Conservation (phyloP, 2,797 vertebrate genomes). For the Forpus xanthops region DNA sequence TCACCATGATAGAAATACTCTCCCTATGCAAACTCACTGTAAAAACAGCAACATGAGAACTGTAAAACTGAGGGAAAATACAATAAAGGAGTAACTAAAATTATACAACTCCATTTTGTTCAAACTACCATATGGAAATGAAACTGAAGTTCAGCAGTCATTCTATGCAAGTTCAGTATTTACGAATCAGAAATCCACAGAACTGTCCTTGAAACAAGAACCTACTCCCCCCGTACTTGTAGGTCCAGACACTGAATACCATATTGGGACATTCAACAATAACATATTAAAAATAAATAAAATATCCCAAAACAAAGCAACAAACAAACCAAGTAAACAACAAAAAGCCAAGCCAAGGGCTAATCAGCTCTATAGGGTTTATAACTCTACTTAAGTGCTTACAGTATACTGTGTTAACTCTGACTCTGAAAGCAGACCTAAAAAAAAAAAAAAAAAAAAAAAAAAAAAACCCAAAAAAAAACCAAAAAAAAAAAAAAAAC, state of each 20-base stretch:
- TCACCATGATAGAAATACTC: background rate
- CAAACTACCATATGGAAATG: background rate
- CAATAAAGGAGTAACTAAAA: background rate
- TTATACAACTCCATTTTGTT: background rate
- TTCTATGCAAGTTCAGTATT: background rate
- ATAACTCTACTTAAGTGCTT: background rate
- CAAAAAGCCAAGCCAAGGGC: background rate
- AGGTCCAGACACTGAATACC: background rate
- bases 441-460: background rate
- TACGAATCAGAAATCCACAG: background rate
- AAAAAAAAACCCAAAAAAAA: background rate
- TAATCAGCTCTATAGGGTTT: background rate
- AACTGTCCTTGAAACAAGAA: background rate
- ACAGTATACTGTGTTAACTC: background rate
- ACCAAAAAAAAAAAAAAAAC: background rate
- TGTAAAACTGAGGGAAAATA: background rate
- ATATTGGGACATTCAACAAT: fast-evolving
- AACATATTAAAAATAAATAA: background rate
- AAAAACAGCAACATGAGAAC: background rate
- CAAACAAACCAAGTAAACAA: background rate
- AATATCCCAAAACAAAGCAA: background rate
- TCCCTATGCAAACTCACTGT: background rate
- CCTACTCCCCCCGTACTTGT: background rate
- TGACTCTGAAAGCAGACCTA: background rate
- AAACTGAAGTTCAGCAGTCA: background rate